These are phyloP conservation scores for Sminthopsis crassicaudata DNA, from an alignment of 2,113 vertebrate species.

Conservation along the genomic window DNA sequence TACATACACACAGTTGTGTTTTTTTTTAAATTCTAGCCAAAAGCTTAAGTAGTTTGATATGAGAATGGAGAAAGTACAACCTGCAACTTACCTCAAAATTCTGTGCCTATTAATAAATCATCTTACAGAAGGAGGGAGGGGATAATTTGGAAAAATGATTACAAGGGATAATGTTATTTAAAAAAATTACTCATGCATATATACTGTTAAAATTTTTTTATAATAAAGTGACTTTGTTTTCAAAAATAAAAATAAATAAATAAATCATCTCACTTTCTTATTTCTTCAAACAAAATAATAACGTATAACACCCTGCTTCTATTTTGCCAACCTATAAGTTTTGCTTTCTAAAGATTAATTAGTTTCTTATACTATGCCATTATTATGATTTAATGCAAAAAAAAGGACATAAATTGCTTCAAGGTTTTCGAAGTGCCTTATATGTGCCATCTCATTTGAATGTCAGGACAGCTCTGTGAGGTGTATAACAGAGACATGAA, in stretches of 20 bases:
- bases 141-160: no score
- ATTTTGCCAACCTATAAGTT: conserved; percentile 18
- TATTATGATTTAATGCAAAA: neutral
- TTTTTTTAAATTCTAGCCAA: neutral
- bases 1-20: neutral
- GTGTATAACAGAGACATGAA: neutral
- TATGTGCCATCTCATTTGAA: neutral
- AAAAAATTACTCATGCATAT: no score
- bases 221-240: no score
- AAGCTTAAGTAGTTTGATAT: neutral
- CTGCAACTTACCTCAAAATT: neutral
- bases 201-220: no score
- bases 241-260: no score
- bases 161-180: no score
- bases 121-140: no score
- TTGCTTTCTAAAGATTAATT: neutral
- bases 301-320: conserved; percentile 1
- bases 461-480: neutral
- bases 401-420: neutral
- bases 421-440: neutral
- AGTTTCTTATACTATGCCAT: neutral
- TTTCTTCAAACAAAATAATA: neutral
- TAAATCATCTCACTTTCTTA: conserved; percentile 6
- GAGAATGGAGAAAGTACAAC: neutral
- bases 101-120: neutral